These are phyloP conservation scores for Syrrhaptes paradoxus DNA, from an alignment of 2,113 vertebrate species.

Conservation along the genomic window DNA sequence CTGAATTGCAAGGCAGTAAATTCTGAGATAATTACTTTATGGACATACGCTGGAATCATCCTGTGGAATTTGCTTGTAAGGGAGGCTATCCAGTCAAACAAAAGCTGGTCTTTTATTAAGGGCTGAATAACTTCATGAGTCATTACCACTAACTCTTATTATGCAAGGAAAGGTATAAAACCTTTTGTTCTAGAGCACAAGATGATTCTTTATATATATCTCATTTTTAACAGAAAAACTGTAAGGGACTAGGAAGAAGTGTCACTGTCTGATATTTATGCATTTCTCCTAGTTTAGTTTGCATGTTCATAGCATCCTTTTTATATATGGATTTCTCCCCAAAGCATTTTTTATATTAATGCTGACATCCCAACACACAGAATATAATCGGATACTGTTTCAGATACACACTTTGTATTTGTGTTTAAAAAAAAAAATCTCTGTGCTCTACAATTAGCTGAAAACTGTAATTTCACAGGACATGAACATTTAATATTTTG, in stretches of 20 bases:
- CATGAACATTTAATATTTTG: neutral
- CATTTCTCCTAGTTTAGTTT: neutral
- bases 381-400: neutral
- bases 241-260: neutral
- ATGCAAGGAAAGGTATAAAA: neutral
- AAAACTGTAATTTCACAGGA: neutral
- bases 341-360: neutral
- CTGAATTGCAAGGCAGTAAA: slow-evolving; percentile 9
- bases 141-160: neutral
- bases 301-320: neutral
- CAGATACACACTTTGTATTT: neutral
- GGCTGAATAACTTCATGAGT: slow-evolving; percentile 27
- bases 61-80: slow-evolving; percentile 27
- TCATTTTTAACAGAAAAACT: neutral
- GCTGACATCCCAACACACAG: neutral
- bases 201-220: neutral
- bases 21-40: neutral
- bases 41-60: neutral
- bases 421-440: neutral
- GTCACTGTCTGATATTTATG: neutral
- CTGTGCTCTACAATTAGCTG: neutral
- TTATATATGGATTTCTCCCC: neutral
- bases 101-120: slow-evolving; percentile 4
- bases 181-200: neutral
- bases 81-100: slow-evolving; percentile 18